Evolutionary conservation across 1,140 invertebrate genomes (phyloP).

Genomic region (Pissodes strobi): DNA sequence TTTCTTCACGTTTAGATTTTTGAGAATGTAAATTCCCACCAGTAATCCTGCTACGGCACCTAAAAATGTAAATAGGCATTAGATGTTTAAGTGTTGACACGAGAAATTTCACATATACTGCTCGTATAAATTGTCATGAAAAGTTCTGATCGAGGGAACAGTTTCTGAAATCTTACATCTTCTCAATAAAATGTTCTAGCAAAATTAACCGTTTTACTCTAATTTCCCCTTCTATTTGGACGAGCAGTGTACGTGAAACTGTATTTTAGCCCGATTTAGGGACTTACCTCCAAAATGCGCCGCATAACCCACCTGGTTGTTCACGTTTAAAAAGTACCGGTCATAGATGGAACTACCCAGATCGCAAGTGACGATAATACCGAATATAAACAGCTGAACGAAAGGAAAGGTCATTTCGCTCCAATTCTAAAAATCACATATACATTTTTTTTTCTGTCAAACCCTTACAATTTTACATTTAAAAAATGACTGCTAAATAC

Average conservation of each 20-base stretch:
- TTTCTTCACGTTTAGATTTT: conserved; percentile 83
- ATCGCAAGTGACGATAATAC: conserved; percentile 64
- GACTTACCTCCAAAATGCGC: conserved; percentile 76
- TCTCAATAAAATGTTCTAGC: no score
- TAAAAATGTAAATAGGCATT: conserved; percentile 16
- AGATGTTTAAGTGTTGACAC: neutral
- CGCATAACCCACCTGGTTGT: conserved; percentile 76
- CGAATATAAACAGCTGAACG: conserved; percentile 76
- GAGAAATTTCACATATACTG: neutral
- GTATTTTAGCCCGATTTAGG: no score
- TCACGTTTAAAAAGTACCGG: conserved; percentile 68
- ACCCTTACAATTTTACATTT: neutral
- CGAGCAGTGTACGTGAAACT: no score
- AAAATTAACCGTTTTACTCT: no score
- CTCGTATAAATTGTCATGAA: neutral
- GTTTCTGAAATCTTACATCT: no score
- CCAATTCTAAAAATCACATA: conserved; percentile 74
- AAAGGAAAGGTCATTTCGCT: conserved; percentile 87
- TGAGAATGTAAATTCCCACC: conserved; percentile 87
- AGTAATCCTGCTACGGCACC: conserved; percentile 78
- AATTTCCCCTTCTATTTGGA: no score
- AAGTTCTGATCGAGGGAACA: conserved; percentile 60
- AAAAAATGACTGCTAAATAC: neutral
- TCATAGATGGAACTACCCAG: conserved; percentile 84
- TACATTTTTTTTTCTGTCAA: neutral